Base-by-base conservation (phyloP, 2,797 vertebrate genomes). In the Cyclopterus lumpus region DNA sequence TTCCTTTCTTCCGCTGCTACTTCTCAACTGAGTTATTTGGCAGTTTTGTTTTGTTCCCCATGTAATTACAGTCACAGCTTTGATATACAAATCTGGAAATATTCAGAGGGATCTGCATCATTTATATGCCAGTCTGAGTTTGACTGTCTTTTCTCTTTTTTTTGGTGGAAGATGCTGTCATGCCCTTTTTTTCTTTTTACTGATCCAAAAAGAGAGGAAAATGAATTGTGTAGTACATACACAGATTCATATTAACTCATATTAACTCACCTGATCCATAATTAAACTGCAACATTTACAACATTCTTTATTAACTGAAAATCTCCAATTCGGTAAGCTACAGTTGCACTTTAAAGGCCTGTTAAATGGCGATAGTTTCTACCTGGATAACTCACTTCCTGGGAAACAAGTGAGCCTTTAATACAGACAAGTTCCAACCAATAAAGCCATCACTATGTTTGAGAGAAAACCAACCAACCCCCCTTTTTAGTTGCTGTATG, bases 31-130 rank as follows among this genome's bases (percentile, higher is more conserved):
- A 87, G 77, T 63, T 79, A 75, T 80, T 84, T 84, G 86, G 77
- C 74, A 80, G 75, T 82, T 86, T 86, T 86, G 70, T 81, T 88
- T 82, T 71, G 80, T 85, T 73, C 80, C 67, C 76, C 59, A 18
- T 89, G 73, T 88, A 91, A 90, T 92, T 82, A 78, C 73, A 77
- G 80, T 73, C 81, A 69, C 38, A 83, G 82, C 81, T 89, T 88
- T 88, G 76, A 85, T 83, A 88, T 81, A 22, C 68, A 67, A 87
- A 85, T 88, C 75, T 89, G 86, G 82, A 92, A 91, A 77, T 77
- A 80, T 79, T 89, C 79, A 82, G 66, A 71, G 75, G 28, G 67
- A 85, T 80, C 79, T 91, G 85, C 88, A 88, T 80, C 64, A 84
- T 90, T 86, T 60, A 79, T 73, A 83, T 77, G 82, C 77, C 77